A percentile compares a stretch with the other conserved stretches of the same genome.
Evolutionary conservation across 1,140 invertebrate species (phyloP).

Genomic region (Pantala flavescens): DNA sequence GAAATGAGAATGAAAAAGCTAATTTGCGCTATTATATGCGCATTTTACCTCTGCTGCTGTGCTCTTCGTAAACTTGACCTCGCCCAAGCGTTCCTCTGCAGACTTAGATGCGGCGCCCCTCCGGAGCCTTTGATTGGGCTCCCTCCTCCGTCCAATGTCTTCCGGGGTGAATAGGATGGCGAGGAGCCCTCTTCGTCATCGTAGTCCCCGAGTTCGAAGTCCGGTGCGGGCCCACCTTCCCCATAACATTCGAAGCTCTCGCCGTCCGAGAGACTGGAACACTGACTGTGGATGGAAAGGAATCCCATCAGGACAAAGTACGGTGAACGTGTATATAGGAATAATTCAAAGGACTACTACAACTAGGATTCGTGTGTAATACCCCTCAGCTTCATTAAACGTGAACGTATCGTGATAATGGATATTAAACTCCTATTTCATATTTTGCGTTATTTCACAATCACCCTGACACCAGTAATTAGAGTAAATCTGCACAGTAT

Average conservation of each 20-base stretch:
- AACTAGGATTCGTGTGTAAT: too few relatives aligned
- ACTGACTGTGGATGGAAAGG: constrained; percentile 34
- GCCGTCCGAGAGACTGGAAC: constrained; percentile 49
- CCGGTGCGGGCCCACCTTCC: constrained; percentile 32
- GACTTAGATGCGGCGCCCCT: constrained; percentile 17
- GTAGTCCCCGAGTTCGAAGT: background rate
- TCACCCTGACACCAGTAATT: too few relatives aligned
- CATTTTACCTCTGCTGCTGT: constrained; percentile 46
- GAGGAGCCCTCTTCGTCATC: background rate
- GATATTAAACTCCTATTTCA: too few relatives aligned
- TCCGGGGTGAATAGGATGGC: background rate
- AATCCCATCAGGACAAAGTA: background rate
- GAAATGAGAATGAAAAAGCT: too few relatives aligned
- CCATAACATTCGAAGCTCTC: constrained; percentile 56
- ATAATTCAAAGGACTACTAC: too few relatives aligned
- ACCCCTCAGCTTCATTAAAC: too few relatives aligned
- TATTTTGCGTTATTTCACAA: too few relatives aligned
- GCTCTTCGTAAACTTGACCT: constrained; percentile 62
- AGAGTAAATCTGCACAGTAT: too few relatives aligned
- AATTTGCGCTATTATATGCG: too few relatives aligned
- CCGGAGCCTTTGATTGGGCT: constrained; percentile 18
- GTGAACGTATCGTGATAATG: too few relatives aligned
- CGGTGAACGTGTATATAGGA: too few relatives aligned
- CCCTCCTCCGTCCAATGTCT: background rate
- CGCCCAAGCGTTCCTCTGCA: constrained; percentile 51